Evolutionary conservation across 2,888 invertebrate species (phyloP).

Genomic region (Liopterus haemorrhoidalis): DNA sequence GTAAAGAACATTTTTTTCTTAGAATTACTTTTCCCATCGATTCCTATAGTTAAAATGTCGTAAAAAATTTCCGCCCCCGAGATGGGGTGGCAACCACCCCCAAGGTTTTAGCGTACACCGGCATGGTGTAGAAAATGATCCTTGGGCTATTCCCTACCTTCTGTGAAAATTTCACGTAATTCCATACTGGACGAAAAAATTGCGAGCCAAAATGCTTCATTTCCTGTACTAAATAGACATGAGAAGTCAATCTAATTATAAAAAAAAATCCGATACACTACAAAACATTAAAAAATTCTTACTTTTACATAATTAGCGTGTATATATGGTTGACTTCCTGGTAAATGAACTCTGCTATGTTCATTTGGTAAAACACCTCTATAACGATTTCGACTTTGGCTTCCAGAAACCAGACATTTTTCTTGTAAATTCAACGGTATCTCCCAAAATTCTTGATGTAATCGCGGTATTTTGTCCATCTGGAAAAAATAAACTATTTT

Average conservation of each 20-base stretch:
- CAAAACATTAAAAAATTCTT: slow-evolving; percentile 14
- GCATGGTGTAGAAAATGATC: no score
- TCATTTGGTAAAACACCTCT: slow-evolving; percentile 86
- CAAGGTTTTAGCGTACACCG: no score
- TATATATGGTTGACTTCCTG: slow-evolving; percentile 70
- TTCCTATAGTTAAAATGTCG: no score
- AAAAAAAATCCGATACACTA: not conserved
- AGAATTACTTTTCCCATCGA: no score
- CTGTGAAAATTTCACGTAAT: not conserved
- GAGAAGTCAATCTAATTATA: no score
- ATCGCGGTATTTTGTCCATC: slow-evolving; percentile 55
- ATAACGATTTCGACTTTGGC: slow-evolving; percentile 84
- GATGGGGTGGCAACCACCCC: no score
- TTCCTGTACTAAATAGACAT: no score
- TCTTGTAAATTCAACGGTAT: slow-evolving; percentile 88
- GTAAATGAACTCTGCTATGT: slow-evolving; percentile 72
- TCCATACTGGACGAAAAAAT: not conserved
- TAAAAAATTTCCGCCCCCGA: no score
- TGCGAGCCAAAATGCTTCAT: no score
- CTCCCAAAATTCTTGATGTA: slow-evolving; percentile 92
- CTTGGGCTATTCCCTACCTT: no score
- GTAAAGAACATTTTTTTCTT: no score
- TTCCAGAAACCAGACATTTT: slow-evolving; percentile 81
- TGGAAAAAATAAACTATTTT: slow-evolving; percentile 42
- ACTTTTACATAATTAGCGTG: slow-evolving; percentile 93